Base-by-base conservation (phyloP, 2,113 vertebrate species). In the Thunnus thynnus region DNA sequence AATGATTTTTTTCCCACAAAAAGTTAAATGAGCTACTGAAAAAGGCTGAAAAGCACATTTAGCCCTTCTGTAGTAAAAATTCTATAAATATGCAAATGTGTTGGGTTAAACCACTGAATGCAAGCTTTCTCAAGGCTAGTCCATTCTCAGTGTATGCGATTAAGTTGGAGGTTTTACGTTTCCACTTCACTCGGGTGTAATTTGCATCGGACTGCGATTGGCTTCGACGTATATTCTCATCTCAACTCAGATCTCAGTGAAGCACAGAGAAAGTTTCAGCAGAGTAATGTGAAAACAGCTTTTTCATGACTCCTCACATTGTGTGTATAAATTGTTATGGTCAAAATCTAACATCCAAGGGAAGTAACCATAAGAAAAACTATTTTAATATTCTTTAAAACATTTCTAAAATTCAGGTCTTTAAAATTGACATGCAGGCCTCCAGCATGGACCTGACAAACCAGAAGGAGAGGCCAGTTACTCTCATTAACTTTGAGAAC, bases 41-140 rank as follows among this genome's bases (percentile, higher is more conserved):
- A 32, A 41, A 54, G 12, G 27, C 4, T 41, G 32, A 8, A 41
- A 44, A 22, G 30, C n/a, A 16, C 13, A 56, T 46, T 36, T 6
- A 5, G 30, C 20, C 51, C 11, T 32, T 17, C 6, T 25, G 32
- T 56, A 1, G 9, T 17, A 41, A 41, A 56, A 55, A 44, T 22
- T 44, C 51, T 25, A 69, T 68, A 36, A 68, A 68, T 3, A 68
- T 54, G 65, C 30, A 55, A 56, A 69, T 69, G 10, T 14, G 5
- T 52, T 41, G 6, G 36, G 8, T 41, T 41, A 41, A 41, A 41
- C 36, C 36, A 41, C 36, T 41, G 36, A 9, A 8, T 41, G 6
- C 36, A 41, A 41, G 8, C 36, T 41, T 41, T 41, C 36, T 41
- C 36, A 7, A 41, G 36, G 36, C 32, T 36, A 36, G 36, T 36